These are phyloP conservation scores for Natrix natrix DNA, from an alignment of 2,797 vertebrate species.

Conservation along the genomic window DNA sequence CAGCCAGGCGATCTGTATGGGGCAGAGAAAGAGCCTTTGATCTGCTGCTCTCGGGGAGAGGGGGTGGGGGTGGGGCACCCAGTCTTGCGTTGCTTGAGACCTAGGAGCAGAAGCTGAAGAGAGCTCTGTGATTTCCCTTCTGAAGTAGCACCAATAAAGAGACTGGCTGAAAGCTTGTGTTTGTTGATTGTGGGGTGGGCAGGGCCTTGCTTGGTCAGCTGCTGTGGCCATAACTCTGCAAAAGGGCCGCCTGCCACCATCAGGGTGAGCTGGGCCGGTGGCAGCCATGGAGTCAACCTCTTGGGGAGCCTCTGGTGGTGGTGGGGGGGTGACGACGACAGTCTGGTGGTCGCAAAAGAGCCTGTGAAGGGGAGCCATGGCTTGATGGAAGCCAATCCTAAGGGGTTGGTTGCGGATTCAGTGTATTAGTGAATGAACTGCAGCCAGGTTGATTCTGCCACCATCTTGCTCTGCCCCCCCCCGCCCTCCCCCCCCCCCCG, in stretches of 20 bases:
- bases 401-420: not conserved
- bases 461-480: not conserved
- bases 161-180: not conserved
- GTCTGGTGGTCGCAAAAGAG: too few relatives aligned
- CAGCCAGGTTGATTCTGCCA: not conserved
- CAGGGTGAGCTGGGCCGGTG: accelerated
- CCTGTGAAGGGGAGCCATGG: not conserved
- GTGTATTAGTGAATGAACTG: not conserved
- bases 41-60: not conserved
- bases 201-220: not conserved
- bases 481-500: too few relatives aligned
- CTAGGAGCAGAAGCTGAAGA: not conserved
- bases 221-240: not conserved
- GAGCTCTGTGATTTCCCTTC: not conserved
- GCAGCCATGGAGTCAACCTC: not conserved
- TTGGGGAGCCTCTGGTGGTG: not conserved
- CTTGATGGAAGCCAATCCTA: not conserved
- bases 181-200: not conserved
- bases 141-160: not conserved
- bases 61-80: not conserved
- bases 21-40: not conserved
- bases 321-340: not conserved
- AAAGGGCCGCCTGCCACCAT: not conserved
- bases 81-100: not conserved
- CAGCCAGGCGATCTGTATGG: not conserved